phyloP scores from a whole-genome alignment of 2,797 vertebrate species.

The Etheostoma nigrum region DNA sequence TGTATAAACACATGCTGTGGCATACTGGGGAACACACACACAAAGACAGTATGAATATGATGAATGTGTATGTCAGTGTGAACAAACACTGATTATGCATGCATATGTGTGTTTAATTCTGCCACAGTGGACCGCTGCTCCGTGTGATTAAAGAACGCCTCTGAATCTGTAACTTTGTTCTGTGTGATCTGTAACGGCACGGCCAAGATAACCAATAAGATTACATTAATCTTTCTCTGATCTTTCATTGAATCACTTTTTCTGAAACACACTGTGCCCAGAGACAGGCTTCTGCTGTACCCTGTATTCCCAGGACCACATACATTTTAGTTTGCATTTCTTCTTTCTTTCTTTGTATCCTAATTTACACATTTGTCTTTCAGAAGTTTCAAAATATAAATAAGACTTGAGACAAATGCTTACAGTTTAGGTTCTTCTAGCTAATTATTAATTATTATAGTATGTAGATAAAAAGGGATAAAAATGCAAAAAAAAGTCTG shows the following conservation, averaged over 20 bases:
- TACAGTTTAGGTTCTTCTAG: too few relatives aligned
- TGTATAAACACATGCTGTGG: slow-evolving; percentile 5
- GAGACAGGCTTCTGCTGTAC: slow-evolving; percentile 4
- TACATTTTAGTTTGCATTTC: background rate
- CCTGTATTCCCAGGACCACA: background rate
- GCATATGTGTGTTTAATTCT: slow-evolving; percentile 24
- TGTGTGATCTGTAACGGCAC: background rate
- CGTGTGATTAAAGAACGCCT: slow-evolving; percentile 40
- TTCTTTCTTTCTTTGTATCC: background rate
- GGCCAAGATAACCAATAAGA: slow-evolving; percentile 20
- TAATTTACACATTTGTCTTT: background rate
- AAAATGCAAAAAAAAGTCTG: too few relatives aligned
- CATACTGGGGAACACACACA: background rate
- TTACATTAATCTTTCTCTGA: slow-evolving; percentile 41
- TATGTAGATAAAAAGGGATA: too few relatives aligned
- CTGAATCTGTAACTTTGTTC: slow-evolving; percentile 21
- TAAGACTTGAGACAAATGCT: background rate
- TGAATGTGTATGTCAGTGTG: slow-evolving; percentile 3
- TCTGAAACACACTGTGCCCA: slow-evolving; percentile 2
- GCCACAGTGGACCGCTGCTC: slow-evolving; percentile 10
- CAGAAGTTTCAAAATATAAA: background rate
- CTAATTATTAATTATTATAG: too few relatives aligned
- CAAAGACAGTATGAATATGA: slow-evolving; percentile 15
- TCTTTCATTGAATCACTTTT: slow-evolving; percentile 37
- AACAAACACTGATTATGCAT: slow-evolving; percentile 8